Conservation (phyloP, 2,797 vertebrate species). For the Halcyon badia region DNA sequence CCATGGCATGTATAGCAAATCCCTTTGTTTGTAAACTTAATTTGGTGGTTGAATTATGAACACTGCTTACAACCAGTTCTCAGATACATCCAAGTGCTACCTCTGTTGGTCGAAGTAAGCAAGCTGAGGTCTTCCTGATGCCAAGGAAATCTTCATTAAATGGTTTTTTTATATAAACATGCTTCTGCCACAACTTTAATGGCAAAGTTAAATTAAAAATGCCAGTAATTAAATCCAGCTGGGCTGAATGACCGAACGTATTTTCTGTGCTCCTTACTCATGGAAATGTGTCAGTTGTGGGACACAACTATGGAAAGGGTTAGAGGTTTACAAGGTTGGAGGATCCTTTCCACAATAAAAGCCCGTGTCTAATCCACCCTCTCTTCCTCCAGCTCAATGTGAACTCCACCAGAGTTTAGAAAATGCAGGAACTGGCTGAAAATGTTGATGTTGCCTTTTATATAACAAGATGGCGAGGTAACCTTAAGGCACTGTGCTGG, state of each 20-base stretch:
- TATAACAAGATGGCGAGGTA: not conserved
- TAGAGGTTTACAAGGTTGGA: fast-evolving
- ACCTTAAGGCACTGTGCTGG: not conserved
- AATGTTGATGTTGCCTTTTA: not conserved
- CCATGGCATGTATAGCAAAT: not conserved
- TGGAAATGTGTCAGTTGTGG: not conserved
- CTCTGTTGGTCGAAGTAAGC: not conserved
- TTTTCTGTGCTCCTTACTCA: not conserved
- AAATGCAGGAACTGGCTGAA: not conserved
- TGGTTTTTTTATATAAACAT: not conserved
- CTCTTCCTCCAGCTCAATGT: not conserved
- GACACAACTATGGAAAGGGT: not conserved
- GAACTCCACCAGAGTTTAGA: not conserved
- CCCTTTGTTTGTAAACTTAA: not conserved
- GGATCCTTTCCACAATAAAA: not conserved
- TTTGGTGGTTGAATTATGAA: not conserved
- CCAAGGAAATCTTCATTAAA: constrained; percentile 7
- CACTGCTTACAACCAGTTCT: not conserved
- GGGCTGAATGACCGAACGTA: not conserved
- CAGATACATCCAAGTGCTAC: not conserved
- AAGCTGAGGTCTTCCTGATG: not conserved
- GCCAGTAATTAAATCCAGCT: not conserved
- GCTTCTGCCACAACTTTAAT: not conserved
- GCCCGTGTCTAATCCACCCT: not conserved
- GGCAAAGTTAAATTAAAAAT: constrained; percentile 27